Base-by-base conservation (phyloP, 2,797 vertebrate genomes). In the Smutsia temminckii region DNA sequence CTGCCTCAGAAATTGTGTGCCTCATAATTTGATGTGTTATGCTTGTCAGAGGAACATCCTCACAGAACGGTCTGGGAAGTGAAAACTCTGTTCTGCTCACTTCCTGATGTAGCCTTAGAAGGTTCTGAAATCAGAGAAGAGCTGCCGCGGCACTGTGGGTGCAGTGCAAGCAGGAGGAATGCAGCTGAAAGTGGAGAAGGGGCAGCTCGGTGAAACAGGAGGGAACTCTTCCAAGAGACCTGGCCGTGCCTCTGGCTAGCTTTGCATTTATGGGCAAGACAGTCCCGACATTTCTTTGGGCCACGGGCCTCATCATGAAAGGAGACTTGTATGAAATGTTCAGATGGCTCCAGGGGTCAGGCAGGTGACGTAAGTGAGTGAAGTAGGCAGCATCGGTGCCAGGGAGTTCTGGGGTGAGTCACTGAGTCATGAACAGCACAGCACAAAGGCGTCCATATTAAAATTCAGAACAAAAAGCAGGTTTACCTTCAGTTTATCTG, bases 31-130 rank as follows among this genome's bases (percentile, higher is more conserved):
- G 78, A 71, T 72, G 29, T 80, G 27, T 63, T 23, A 27, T 3
- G 51, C 78, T 80, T 83, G n/a, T 83, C 46, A n/a, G 63, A 89
- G 63, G 23, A 91, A 42, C 53, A 57, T 64, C 59, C 80, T 68
- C 2, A 0, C 23, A 72, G 51, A 37, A 55, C 57, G 42, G 69
- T 83, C 23, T 32, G 21, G n/a, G 51, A 63, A 75, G 42, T 80
- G 68, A 89, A 68, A 80, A 78, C 59, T 69, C 27, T 80, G 32
- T 74, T 92, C 86, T 95, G 85, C 53, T 57, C 84, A 72, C 53
- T 40, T 80, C 64, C 20, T 51, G 59, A 75, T 63, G 61, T 8
- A 29, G 79, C 64, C 83, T 75, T 51, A 75, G 78, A 97, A 77
- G 79, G 16, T 25, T 90, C 29, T 51, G 57, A 86, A 68, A 63